phyloP scores from a whole-genome alignment of 2,113 vertebrate species.

The Heptranchias perlo region DNA sequence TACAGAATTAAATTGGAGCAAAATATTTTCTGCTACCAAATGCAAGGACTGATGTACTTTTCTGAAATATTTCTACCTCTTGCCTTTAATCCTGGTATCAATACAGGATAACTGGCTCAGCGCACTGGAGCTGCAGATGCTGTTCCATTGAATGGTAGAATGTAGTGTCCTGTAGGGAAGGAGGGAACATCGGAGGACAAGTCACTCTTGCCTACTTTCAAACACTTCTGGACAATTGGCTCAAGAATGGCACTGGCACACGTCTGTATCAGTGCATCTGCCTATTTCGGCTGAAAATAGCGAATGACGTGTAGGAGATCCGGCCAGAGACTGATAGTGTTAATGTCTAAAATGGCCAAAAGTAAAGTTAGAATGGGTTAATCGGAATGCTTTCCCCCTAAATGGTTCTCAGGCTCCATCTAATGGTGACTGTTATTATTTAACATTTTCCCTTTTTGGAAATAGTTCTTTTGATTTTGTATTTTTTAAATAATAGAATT shows the following conservation, averaged over 20 bases:
- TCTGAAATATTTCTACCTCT: background rate
- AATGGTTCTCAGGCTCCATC: conserved; percentile 20
- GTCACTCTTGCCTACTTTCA: background rate
- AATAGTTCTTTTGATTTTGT: background rate
- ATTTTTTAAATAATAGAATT: background rate
- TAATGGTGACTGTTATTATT: background rate
- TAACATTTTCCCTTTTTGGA: background rate
- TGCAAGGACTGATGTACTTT: background rate
- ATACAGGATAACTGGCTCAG: background rate
- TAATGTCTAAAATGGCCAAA: background rate
- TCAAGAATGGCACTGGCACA: background rate
- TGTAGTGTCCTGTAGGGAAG: background rate
- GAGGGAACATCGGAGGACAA: background rate
- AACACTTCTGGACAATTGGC: background rate
- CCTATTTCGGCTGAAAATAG: background rate
- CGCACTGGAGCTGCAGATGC: background rate
- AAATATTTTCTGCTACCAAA: background rate
- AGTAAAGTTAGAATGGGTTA: background rate
- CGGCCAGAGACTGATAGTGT: background rate
- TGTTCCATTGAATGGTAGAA: background rate
- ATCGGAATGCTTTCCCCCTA: background rate
- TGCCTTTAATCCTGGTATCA: background rate
- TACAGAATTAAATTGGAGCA: background rate
- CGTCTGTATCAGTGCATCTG: background rate
- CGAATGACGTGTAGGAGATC: background rate